A percentile compares a stretch with the other conserved stretches of the same genome.
phyloP scores from a whole-genome alignment of 2,797 vertebrate genomes.

The Lepus townsendii region DNA sequence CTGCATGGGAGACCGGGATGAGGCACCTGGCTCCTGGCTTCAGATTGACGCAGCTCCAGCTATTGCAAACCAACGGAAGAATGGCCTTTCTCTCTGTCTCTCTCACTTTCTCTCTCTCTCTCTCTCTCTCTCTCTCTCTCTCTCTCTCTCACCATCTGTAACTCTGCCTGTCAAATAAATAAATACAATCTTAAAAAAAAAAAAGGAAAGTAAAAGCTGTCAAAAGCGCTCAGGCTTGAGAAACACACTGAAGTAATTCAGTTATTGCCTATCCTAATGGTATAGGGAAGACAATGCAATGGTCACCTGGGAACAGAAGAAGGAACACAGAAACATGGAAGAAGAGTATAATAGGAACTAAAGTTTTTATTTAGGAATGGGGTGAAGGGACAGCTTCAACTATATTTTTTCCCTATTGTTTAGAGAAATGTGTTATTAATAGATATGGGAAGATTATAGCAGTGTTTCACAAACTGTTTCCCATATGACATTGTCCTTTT shows the following conservation, averaged over 20 bases:
- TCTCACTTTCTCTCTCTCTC: too few relatives aligned
- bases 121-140: too few relatives aligned
- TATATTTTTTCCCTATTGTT: not conserved
- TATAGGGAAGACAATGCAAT: not conserved
- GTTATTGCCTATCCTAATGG: not conserved
- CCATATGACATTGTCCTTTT: not conserved
- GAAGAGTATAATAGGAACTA: not conserved
- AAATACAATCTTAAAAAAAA: too few relatives aligned
- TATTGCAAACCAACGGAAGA: too few relatives aligned
- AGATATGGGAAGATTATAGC: not conserved
- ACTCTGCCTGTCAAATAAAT: too few relatives aligned
- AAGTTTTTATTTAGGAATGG: not conserved
- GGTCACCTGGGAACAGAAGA: not conserved
- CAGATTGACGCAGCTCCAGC: too few relatives aligned
- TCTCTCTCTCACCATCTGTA: too few relatives aligned
- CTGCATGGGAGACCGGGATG: too few relatives aligned
- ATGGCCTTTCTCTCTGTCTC: too few relatives aligned
- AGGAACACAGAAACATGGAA: not conserved
- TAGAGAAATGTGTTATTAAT: not conserved
- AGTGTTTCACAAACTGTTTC: not conserved
- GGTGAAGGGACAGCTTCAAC: not conserved
- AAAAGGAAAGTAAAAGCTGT: not conserved
- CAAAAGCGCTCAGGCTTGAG: not conserved
- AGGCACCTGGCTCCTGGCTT: too few relatives aligned
- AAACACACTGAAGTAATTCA: not conserved